Conservation (phyloP, 1,140 invertebrate genomes). For the Drosophila pachea region DNA sequence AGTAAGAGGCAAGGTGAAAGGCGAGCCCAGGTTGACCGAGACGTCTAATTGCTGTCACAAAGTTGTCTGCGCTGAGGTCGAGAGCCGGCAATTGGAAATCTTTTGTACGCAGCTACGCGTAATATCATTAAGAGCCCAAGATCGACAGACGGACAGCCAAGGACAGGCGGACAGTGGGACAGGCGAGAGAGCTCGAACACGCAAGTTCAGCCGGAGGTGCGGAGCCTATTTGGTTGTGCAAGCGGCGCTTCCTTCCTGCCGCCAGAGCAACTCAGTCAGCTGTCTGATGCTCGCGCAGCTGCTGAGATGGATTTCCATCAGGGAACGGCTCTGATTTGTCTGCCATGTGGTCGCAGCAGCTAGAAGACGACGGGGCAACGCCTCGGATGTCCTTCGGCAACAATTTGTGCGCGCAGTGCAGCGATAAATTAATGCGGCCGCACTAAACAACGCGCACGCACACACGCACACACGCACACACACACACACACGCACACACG, state of each 20-base stretch:
- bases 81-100: constrained; percentile 57
- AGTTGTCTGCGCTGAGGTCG: constrained; percentile 37
- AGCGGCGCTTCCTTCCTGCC: constrained; percentile 64
- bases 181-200: constrained; percentile 37
- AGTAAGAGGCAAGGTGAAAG: constrained; percentile 37
- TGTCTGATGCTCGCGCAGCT: constrained; percentile 42
- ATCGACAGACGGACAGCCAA: too few species aligned
- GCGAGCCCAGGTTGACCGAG: constrained; percentile 57
- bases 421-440: constrained; percentile 72
- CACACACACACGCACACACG: not conserved
- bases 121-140: constrained; percentile 13
- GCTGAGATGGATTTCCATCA: constrained; percentile 29
- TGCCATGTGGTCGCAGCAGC: constrained; percentile 29
- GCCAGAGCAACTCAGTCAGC: constrained; percentile 44
- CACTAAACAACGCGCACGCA: constrained; percentile 18
- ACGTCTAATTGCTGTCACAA: constrained; percentile 77
- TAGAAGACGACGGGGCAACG: constrained; percentile 17
- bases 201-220: constrained; percentile 69
- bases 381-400: constrained; percentile 60
- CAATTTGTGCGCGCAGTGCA: constrained; percentile 73
- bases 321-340: constrained; percentile 49
- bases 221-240: constrained; percentile 71
- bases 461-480: not conserved
- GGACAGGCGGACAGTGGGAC: too few species aligned
- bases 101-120: constrained; percentile 43